Evolutionary conservation across 2,888 invertebrate species (phyloP).

Genomic region (Sphecodes monilicornis): DNA sequence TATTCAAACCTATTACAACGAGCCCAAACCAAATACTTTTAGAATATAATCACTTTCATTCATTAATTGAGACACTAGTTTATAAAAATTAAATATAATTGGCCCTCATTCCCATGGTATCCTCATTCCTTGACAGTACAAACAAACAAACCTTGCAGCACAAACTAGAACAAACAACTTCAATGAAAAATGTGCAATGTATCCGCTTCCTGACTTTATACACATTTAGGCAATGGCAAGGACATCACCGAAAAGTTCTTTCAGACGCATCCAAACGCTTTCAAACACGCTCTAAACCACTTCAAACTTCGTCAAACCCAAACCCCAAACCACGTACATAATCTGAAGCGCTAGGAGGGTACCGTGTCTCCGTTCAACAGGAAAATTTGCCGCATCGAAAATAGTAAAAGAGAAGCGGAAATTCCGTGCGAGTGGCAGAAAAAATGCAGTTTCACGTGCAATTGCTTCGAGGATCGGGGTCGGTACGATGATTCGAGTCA

Average conservation of each 20-base stretch:
- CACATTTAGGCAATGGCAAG: not conserved
- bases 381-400: not conserved
- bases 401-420: not conserved
- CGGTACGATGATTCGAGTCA: constrained; percentile 18
- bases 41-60: too few species aligned
- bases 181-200: not conserved
- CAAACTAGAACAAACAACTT: not conserved
- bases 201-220: not conserved
- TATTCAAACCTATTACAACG: too few species aligned
- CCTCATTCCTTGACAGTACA: not conserved
- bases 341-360: not conserved
- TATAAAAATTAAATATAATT: not conserved
- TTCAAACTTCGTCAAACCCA: not conserved
- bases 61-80: too few species aligned
- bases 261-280: not conserved
- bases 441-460: constrained; percentile 8
- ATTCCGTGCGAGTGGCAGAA: not conserved
- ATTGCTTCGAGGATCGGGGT: not conserved
- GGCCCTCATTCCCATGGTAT: too few species aligned
- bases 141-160: not conserved
- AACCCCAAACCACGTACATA: not conserved
- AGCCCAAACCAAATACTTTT: too few species aligned
- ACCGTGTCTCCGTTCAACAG: not conserved
- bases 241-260: too few species aligned
- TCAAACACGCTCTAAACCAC: not conserved